phyloP scores from a whole-genome alignment of 1,140 invertebrate genomes.

The Panagrolaimus sp. region DNA sequence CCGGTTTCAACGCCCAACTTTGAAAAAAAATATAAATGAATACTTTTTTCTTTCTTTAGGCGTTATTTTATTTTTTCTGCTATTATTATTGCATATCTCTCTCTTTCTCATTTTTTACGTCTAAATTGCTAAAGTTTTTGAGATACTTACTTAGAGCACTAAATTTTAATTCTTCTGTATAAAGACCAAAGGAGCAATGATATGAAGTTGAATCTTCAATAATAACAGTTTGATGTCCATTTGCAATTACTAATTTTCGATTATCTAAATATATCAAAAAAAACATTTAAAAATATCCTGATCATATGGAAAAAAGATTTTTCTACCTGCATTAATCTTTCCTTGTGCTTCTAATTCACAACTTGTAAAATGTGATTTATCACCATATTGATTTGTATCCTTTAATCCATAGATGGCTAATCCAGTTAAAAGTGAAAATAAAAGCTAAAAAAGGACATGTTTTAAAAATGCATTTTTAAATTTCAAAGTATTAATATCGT shows the following conservation, averaged over 20 bases:
- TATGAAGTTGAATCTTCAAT: conserved; percentile 57
- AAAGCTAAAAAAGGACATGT: conserved; percentile 37
- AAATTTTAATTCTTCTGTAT: conserved; percentile 58
- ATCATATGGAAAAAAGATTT: conserved; percentile 9
- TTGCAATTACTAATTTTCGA: conserved; percentile 47
- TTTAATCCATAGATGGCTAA: conserved; percentile 51
- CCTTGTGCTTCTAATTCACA: conserved; percentile 57
- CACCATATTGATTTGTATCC: conserved; percentile 52
- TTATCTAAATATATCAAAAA: conserved; percentile 46
- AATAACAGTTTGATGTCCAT: conserved; percentile 43
- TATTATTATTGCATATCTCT: background rate
- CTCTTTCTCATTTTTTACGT: no score
- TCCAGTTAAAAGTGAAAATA: conserved; percentile 49
- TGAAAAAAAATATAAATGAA: no score
- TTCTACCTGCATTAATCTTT: conserved; percentile 43
- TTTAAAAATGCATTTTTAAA: background rate
- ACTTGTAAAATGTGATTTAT: conserved; percentile 44
- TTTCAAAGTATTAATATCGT: conserved; percentile 28
- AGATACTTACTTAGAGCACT: conserved; percentile 33
- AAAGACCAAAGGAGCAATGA: conserved; percentile 57
- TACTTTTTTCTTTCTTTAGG: no score
- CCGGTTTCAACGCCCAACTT: no score
- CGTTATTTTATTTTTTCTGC: no score
- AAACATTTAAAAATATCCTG: conserved; percentile 17
- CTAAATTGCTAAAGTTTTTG: no score